Percentiles rank a stretch among this genome's conserved stretches.
Evolutionary conservation across 2,888 invertebrate species (phyloP).

Genomic region (Mayetiola destructor): DNA sequence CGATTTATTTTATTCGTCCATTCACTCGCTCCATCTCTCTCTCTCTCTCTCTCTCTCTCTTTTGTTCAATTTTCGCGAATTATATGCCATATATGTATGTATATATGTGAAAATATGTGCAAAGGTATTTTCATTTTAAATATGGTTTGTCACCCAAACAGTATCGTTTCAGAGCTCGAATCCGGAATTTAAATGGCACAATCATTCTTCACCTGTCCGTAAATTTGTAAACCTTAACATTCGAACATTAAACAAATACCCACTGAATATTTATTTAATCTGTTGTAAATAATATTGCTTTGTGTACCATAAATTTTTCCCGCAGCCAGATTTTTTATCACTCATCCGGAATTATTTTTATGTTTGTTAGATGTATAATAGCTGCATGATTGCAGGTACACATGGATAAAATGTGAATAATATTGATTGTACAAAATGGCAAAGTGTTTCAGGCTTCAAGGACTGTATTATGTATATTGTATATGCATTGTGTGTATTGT

Average conservation of each 20-base stretch:
- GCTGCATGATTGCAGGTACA: too few relatives aligned
- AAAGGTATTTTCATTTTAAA: too few relatives aligned
- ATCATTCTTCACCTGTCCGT: conserved; percentile 1
- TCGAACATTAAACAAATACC: not conserved
- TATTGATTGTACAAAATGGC: too few relatives aligned
- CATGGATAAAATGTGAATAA: too few relatives aligned
- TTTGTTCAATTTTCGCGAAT: too few relatives aligned
- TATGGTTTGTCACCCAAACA: not conserved
- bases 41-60: not conserved
- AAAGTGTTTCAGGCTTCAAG: too few relatives aligned
- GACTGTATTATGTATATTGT: too few relatives aligned
- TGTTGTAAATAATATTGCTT: conserved; percentile 5
- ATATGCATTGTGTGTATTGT: too few relatives aligned
- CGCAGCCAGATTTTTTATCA: conserved; percentile 6
- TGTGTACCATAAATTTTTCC: conserved; percentile 1
- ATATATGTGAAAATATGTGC: too few relatives aligned
- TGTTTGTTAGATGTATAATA: too few relatives aligned
- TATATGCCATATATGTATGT: too few relatives aligned
- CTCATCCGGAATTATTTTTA: not conserved
- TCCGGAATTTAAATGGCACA: conserved; percentile 6
- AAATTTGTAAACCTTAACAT: not conserved
- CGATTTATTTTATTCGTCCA: not conserved
- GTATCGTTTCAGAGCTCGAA: too few relatives aligned
- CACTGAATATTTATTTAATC: not conserved
- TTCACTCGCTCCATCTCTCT: not conserved